phyloP scores from a whole-genome alignment of 2,113 vertebrate genomes.

The Halcyon senegalensis region DNA sequence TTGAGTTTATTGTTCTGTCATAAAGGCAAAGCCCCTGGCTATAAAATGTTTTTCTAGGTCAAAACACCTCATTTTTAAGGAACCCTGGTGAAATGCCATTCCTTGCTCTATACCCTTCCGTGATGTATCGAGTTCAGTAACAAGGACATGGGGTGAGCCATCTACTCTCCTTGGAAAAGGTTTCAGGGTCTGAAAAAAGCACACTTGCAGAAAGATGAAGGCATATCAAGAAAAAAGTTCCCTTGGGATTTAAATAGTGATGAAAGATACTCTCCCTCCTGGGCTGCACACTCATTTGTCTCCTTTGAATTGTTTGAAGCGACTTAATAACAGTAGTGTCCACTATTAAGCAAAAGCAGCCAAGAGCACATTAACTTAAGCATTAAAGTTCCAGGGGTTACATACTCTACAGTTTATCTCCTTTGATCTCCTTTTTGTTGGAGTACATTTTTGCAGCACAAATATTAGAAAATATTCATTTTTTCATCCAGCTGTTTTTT shows the following conservation, averaged over 20 bases:
- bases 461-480: background rate
- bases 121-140: rapidly evolving
- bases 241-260: background rate
- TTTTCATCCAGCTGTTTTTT: background rate
- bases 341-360: background rate
- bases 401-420: background rate
- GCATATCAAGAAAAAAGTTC: background rate
- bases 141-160: background rate
- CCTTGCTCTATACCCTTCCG: background rate
- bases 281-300: background rate
- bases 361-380: background rate
- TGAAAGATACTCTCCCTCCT: background rate
- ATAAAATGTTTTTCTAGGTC: no score
- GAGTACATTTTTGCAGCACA: background rate
- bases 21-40: background rate
- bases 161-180: background rate
- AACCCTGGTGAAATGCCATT: background rate
- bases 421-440: background rate
- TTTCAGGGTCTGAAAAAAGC: background rate
- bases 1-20: rapidly evolving
- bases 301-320: background rate
- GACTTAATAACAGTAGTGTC: background rate
- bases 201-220: background rate
- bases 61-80: background rate
- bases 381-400: background rate